Conservation (phyloP, 64 coral and sea anemone genomes). For the Pocillopora verrucosa region DNA sequence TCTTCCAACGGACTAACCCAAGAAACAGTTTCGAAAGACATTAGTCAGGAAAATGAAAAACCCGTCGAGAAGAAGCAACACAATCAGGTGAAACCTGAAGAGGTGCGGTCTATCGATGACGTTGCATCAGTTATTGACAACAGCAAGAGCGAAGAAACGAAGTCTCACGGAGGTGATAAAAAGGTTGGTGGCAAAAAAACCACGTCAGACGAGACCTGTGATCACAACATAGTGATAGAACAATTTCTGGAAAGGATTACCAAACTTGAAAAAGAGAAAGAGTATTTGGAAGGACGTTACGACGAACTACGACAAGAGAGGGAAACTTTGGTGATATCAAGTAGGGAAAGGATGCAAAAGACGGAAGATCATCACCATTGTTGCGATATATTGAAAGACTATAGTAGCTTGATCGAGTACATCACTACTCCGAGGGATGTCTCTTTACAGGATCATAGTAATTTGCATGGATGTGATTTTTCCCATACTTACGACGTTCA, state of each 20-base stretch:
- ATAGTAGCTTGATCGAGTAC: constrained; percentile 18
- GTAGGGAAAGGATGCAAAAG: not conserved
- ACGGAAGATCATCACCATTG: not conserved
- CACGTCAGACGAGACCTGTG: constrained; percentile 37
- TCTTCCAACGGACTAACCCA: not conserved
- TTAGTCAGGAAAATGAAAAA: not conserved
- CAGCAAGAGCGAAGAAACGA: not conserved
- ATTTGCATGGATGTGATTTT: not conserved
- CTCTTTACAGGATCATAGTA: not conserved
- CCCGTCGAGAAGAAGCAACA: not conserved
- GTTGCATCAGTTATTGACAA: not conserved
- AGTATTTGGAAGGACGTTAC: constrained; percentile 68
- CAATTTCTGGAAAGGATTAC: constrained; percentile 66
- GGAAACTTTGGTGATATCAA: not conserved
- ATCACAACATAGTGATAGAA: constrained; percentile 60
- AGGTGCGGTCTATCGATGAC: not conserved
- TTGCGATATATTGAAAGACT: constrained; percentile 14
- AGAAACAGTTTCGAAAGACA: not conserved
- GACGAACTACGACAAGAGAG: constrained; percentile 12
- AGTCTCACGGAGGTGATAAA: not conserved
- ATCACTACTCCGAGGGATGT: constrained; percentile 6
- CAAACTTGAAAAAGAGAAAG: constrained; percentile 75
- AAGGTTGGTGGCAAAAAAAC: not conserved
- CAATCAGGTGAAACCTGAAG: not conserved
- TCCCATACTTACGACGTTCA: constrained; percentile 23